Conservation (phyloP, 2,888 invertebrate genomes). For the Endotricha flammealis region DNA sequence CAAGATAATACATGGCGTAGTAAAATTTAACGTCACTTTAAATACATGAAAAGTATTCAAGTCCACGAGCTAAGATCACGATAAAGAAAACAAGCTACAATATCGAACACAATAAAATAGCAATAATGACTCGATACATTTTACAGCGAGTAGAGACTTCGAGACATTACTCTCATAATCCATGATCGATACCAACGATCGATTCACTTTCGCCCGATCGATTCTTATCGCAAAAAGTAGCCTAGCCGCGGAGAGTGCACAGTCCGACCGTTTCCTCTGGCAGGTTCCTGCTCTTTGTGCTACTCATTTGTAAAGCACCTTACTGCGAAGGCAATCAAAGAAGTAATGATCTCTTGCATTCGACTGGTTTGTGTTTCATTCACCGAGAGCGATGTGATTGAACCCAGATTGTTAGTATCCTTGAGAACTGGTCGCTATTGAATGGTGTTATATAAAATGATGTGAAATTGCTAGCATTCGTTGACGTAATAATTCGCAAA, state of each 20-base stretch:
- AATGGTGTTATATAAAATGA: constrained; percentile 46
- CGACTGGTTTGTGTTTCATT: constrained; percentile 55
- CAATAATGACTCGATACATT: constrained; percentile 9
- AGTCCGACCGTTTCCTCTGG: constrained; percentile 16
- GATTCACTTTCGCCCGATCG: constrained; percentile 61
- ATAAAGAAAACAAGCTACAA: constrained; percentile 3
- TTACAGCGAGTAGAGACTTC: constrained; percentile 22
- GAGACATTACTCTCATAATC: constrained; percentile 36
- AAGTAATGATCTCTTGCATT: constrained; percentile 29
- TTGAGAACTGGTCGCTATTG: constrained; percentile 59
- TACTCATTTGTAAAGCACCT: constrained; percentile 23
- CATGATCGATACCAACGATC: constrained; percentile 47
- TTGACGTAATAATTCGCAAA: constrained; percentile 14
- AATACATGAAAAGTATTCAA: background rate
- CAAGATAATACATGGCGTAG: no score
- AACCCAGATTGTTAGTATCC: constrained; percentile 59
- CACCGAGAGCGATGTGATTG: constrained; percentile 64
- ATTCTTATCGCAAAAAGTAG: constrained; percentile 58
- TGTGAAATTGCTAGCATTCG: constrained; percentile 32
- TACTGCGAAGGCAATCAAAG: constrained; percentile 14
- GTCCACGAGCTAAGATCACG: constrained; percentile 4
- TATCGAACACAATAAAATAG: constrained; percentile 9
- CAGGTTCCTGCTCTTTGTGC: constrained; percentile 22
- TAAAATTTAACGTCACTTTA: no score
- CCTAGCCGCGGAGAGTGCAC: constrained; percentile 28